phyloP scores from a whole-genome alignment of 2,797 vertebrate species.

The Silurus aristotelis region DNA sequence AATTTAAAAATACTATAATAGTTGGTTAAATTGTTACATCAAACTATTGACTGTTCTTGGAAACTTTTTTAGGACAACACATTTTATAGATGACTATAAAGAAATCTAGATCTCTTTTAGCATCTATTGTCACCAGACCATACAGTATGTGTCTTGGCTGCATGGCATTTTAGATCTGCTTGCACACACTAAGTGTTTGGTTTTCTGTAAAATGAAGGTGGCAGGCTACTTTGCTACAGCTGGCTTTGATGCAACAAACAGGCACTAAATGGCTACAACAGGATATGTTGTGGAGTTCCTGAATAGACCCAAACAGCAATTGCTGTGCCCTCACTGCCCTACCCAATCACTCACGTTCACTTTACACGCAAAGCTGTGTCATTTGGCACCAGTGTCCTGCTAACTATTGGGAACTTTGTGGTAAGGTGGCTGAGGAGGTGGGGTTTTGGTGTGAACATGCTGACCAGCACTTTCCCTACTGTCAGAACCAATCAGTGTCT shows the following conservation, averaged over 20 bases:
- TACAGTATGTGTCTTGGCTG: neutral
- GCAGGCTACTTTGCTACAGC: conserved; percentile 1
- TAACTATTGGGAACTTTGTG: conserved; percentile 66
- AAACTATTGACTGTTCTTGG: neutral
- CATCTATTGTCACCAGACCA: neutral
- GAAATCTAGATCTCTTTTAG: neutral
- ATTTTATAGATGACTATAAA: neutral
- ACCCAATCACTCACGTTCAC: conserved; percentile 42
- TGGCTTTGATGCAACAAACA: conserved; percentile 9
- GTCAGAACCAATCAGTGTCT: conserved; percentile 93
- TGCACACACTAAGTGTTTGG: neutral
- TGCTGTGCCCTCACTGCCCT: conserved; percentile 4
- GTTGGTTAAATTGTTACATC: too few species aligned
- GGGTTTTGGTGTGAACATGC: conserved; percentile 74
- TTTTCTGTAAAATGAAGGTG: conserved; percentile 16
- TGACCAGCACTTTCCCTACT: conserved; percentile 80
- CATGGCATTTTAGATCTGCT: neutral
- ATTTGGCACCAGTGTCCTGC: conserved; percentile 56
- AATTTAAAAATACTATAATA: neutral
- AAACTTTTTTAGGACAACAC: neutral
- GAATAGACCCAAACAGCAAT: neutral
- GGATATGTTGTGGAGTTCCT: neutral
- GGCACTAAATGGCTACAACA: conserved; percentile 11
- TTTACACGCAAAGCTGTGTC: conserved; percentile 28
- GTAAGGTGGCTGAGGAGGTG: conserved; percentile 60